Evolutionary conservation across 2,797 vertebrate species (phyloP).

Genomic region (Linurgus olivaceus): DNA sequence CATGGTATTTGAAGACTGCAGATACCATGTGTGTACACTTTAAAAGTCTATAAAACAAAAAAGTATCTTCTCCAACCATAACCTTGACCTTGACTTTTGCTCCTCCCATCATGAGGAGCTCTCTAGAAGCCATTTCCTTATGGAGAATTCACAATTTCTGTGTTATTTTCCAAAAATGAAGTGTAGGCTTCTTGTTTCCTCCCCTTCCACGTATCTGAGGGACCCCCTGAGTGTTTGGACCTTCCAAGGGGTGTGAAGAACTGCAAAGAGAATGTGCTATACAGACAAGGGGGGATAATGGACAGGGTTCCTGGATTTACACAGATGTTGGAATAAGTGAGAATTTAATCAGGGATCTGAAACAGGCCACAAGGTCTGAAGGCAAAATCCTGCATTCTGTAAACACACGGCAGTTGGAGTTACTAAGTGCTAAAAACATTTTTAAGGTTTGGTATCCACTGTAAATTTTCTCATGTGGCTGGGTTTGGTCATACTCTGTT

Average conservation of each 20-base stretch:
- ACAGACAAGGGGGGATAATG: not conserved
- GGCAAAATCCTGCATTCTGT: not conserved
- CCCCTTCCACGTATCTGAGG: fast-evolving
- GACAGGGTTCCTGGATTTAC: not conserved
- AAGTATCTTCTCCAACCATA: not conserved
- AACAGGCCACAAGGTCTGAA: not conserved
- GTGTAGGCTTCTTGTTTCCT: not conserved
- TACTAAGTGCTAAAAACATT: not conserved
- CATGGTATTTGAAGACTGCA: not conserved
- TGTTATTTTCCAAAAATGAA: not conserved
- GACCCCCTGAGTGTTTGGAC: not conserved
- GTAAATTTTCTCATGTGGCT: not conserved
- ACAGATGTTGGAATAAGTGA: not conserved
- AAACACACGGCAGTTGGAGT: not conserved
- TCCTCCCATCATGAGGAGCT: not conserved
- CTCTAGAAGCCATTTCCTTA: not conserved
- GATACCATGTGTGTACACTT: not conserved
- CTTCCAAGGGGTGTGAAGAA: not conserved
- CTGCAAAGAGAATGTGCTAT: not conserved
- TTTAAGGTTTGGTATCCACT: not conserved
- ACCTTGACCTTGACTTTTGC: not conserved
- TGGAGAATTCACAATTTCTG: not conserved
- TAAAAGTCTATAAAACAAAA: not conserved
- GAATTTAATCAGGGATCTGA: not conserved
- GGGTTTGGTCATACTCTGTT: not conserved